Conservation (phyloP, 2,113 vertebrate genomes). For the Xiphophorus couchianus region DNA sequence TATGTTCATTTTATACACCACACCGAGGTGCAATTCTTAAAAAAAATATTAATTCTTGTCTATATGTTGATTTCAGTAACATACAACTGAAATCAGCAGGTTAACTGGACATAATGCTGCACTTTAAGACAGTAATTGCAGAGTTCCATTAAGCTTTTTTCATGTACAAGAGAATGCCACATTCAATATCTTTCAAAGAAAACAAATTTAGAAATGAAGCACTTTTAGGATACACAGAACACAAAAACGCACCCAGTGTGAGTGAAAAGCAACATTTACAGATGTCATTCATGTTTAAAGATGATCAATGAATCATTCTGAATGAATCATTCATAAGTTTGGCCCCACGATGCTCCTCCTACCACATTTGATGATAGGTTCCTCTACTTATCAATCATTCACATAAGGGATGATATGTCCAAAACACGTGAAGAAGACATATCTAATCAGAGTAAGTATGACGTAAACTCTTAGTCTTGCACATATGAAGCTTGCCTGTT, state of each 20-base stretch:
- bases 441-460: not conserved
- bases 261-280: not conserved
- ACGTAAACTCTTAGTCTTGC: not conserved
- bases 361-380: constrained; percentile 1
- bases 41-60: not conserved
- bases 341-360: constrained; percentile 44
- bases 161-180: not conserved
- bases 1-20: constrained; percentile 9
- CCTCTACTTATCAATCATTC: constrained; percentile 2
- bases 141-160: not conserved
- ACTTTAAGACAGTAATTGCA: too few relatives aligned
- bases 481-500: not conserved
- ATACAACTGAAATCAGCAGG: too few relatives aligned
- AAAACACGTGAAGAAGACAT: not conserved
- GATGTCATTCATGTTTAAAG: constrained; percentile 42
- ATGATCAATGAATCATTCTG: constrained; percentile 53
- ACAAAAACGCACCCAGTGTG: not conserved
- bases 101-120: not conserved
- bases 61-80: not conserved
- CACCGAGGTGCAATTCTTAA: not conserved
- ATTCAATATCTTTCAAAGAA: not conserved
- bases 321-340: constrained; percentile 66
- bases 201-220: not conserved
- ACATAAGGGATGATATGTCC: not conserved
- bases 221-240: not conserved